Percentiles rank a stretch among this genome's conserved stretches.
Evolutionary conservation across 2,888 invertebrate genomes (phyloP).

Genomic region (Diploptera punctata): DNA sequence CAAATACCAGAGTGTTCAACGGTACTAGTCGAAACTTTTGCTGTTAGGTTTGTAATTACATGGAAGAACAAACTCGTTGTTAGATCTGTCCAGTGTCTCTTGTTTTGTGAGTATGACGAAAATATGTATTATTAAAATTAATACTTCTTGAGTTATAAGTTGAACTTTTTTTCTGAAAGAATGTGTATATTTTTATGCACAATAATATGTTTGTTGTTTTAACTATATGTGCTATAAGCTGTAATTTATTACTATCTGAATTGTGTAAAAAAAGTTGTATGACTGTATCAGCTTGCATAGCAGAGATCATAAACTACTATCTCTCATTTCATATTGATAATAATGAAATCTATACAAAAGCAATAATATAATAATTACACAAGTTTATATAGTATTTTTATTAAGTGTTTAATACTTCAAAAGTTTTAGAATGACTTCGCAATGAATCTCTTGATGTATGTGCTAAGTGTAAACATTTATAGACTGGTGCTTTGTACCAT

Average conservation of each 20-base stretch:
- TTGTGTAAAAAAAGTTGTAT: background rate
- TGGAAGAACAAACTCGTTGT: slow-evolving; percentile 29
- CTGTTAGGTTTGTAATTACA: slow-evolving; percentile 39
- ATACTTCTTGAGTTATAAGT: slow-evolving; percentile 24
- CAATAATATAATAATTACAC: no score
- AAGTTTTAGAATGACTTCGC: no score
- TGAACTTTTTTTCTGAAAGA: slow-evolving; percentile 34
- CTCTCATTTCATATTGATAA: no score
- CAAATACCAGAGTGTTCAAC: slow-evolving; percentile 39
- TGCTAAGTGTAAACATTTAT: no score
- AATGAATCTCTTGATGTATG: no score
- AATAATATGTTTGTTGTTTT: slow-evolving; percentile 37
- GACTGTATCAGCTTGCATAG: background rate
- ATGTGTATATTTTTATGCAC: slow-evolving; percentile 37
- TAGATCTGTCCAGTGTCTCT: slow-evolving; percentile 22
- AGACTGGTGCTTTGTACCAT: no score
- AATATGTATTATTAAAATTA: slow-evolving; percentile 33
- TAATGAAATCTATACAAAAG: no score
- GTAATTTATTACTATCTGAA: slow-evolving; percentile 21
- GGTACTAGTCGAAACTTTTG: slow-evolving; percentile 38
- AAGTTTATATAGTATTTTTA: no score
- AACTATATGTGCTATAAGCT: slow-evolving; percentile 33
- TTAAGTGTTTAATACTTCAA: no score
- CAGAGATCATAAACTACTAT: no score
- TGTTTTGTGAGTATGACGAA: slow-evolving; percentile 19